These are phyloP conservation scores for Orchesellides sinensis DNA, from an alignment of 2,888 invertebrate species.

Conservation along the genomic window DNA sequence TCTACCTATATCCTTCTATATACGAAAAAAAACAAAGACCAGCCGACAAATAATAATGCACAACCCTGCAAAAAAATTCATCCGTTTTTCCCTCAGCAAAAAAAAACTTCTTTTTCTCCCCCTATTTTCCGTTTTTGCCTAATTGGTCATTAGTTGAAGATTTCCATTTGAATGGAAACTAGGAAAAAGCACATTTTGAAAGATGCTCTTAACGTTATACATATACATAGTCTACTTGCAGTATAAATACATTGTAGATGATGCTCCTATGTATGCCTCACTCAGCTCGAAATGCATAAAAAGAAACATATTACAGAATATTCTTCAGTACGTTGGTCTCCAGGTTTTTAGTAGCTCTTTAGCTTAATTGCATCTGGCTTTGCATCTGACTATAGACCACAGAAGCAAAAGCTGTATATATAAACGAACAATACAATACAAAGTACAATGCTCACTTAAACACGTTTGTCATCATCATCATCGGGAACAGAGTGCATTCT, in stretches of 20 bases:
- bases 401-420: too few relatives aligned
- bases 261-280: too few relatives aligned
- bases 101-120: slow-evolving; percentile 21
- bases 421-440: too few relatives aligned
- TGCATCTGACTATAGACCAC: too few relatives aligned
- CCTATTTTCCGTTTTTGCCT: slow-evolving; percentile 35
- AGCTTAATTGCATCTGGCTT: slow-evolving; percentile 41
- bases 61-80: too few relatives aligned
- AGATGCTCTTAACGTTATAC: neutral
- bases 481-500: slow-evolving; percentile 33
- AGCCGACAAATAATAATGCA: too few relatives aligned
- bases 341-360: slow-evolving; percentile 42
- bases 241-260: neutral
- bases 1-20: too few relatives aligned
- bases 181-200: slow-evolving; percentile 47
- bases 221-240: neutral
- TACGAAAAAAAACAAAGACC: too few relatives aligned
- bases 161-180: slow-evolving; percentile 63
- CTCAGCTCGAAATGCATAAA: too few relatives aligned
- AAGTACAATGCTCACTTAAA: slow-evolving; percentile 29
- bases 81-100: neutral
- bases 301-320: neutral
- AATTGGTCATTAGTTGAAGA: slow-evolving; percentile 66
- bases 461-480: slow-evolving; percentile 27
- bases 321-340: slow-evolving; percentile 13